Conservation (phyloP, 2,888 invertebrate genomes). For the Dioctria rufipes region DNA sequence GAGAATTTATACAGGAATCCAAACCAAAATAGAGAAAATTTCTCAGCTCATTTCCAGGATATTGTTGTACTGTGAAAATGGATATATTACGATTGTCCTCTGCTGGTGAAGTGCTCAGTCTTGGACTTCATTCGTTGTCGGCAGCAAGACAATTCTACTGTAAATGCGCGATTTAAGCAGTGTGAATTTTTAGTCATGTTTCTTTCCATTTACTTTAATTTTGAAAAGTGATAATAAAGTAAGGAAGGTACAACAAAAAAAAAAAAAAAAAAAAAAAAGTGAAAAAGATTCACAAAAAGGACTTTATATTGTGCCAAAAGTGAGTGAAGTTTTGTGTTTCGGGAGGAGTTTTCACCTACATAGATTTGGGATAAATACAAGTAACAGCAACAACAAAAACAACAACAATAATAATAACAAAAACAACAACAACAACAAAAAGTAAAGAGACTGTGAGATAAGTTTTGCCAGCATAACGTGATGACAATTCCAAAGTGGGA, state of each 20-base stretch:
- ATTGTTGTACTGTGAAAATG: constrained; percentile 44
- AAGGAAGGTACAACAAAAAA: neutral
- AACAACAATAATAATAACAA: neutral
- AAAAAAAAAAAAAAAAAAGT: neutral
- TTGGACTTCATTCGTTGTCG: constrained; percentile 51
- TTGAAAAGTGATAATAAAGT: no score
- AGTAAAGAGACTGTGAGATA: constrained; percentile 29
- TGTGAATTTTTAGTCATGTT: constrained; percentile 1
- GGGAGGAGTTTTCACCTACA: no score
- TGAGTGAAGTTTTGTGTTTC: no score
- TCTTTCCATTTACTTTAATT: neutral
- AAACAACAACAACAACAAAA: constrained; percentile 20
- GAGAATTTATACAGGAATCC: no score
- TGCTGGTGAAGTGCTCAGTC: constrained; percentile 52
- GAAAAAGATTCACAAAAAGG: no score
- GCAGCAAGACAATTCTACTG: constrained; percentile 8
- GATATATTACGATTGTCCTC: constrained; percentile 57
- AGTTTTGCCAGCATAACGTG: constrained; percentile 19
- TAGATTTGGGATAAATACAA: neutral
- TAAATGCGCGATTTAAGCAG: constrained; percentile 4
- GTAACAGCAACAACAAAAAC: neutral
- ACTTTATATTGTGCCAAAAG: no score
- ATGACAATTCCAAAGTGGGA: constrained; percentile 42
- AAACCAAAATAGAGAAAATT: constrained; percentile 26
- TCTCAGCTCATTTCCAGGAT: constrained; percentile 24